Evolutionary conservation across 1,140 invertebrate species (phyloP), one percentile per base, ranked within the genome.

Genomic region (Temnothorax longispinosus): DNA sequence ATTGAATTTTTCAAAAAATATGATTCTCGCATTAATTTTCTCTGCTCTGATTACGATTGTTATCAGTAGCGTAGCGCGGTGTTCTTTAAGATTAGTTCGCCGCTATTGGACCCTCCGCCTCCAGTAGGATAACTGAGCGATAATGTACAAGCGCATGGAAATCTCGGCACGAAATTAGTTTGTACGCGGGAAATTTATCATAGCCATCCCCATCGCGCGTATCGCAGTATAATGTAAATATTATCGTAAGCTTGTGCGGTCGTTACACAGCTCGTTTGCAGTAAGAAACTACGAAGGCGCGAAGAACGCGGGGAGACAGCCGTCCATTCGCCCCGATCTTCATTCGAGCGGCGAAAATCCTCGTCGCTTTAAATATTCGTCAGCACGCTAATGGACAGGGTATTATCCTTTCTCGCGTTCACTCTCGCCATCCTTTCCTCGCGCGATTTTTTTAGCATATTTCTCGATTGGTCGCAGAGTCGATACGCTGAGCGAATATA

Each of bases 151-250:
- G 85, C 58, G 7, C 13, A 52, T n/a, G 58, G 58, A 74, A 32
- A 77, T 87, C 87, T 90, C 80, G 87, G 38, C 84, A 60, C 81
- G 77, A 91, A 90, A 91, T 91, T 91, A 91, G 89, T 90, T 90
- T 86, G 89, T 90, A 90, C 89, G 78, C 87, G 75, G 18, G 72
- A 87, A 91, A 91, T 91, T 88, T 90, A 91, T 90, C 89, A 91
- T 80, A 88, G 78, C 74, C 62, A 75, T 47, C 72, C 64, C 72
- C 60, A 77, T 65, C 88, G 18, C 81, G 18, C 88, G 7, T 75
- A 21, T 41, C 84, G 85, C 76, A 72, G 58, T 21, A 6, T 52
- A 86, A 87, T 60, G 41, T 64, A 89, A 91, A 91, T 91, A 89
- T 87, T 91, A 89, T 91, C 87, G 89, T 89, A 78, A 89, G 78